Percentiles rank a stretch among this genome's conserved stretches.
Evolutionary conservation across 2,888 invertebrate genomes (phyloP).

Genomic region (Oxytorus armatus): DNA sequence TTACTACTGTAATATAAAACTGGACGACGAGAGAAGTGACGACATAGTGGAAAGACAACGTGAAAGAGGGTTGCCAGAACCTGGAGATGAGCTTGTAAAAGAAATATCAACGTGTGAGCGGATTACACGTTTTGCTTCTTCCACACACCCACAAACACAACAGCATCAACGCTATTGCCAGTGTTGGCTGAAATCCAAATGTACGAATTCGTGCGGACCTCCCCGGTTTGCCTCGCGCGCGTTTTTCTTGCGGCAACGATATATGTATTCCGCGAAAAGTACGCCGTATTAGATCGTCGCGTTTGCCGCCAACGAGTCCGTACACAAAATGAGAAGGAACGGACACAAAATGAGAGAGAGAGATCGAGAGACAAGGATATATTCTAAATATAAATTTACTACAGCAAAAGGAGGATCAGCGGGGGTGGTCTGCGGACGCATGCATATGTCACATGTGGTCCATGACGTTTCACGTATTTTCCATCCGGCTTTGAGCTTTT

Average conservation of each 20-base stretch:
- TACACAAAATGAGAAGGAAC: conserved; percentile 24
- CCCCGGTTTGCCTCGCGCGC: conserved; percentile 67
- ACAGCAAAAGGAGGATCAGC: conserved; percentile 42
- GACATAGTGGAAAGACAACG: conserved; percentile 20
- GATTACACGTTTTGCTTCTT: conserved; percentile 41
- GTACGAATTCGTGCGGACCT: conserved; percentile 71
- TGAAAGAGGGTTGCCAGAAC: conserved; percentile 5
- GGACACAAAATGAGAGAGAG: conserved; percentile 42
- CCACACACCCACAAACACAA: conserved; percentile 16
- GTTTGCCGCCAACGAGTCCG: conserved; percentile 53
- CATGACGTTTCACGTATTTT: conserved; percentile 59
- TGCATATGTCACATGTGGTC: conserved; percentile 57
- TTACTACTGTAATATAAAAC: conserved; percentile 25
- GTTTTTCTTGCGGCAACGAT: conserved; percentile 71
- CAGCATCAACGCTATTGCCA: conserved; percentile 28
- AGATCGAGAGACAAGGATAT: conserved; percentile 21
- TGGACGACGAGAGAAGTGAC: conserved; percentile 10
- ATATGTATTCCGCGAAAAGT: conserved; percentile 57
- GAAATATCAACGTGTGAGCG: conserved; percentile 51
- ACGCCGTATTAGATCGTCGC: conserved; percentile 59
- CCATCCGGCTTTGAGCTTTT: conserved; percentile 23
- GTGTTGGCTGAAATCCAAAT: conserved; percentile 56
- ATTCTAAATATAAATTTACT: conserved; percentile 66
- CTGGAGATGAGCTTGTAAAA: conserved; percentile 44
- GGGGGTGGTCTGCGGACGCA: conserved; percentile 58